Evolutionary conservation across 2,113 vertebrate genomes (phyloP).

Genomic region (Mobula birostris): DNA sequence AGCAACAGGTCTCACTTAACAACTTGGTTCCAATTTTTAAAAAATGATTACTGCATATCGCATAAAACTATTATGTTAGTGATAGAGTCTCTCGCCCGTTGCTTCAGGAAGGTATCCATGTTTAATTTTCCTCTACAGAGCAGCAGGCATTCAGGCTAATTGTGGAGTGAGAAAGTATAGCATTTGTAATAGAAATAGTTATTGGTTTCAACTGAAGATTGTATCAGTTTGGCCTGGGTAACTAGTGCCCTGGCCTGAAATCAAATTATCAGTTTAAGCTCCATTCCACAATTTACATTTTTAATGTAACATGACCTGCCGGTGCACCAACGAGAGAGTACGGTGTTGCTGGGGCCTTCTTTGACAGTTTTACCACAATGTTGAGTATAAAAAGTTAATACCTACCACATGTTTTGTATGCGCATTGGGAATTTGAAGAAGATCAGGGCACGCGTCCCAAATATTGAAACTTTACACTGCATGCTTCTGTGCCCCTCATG

Average conservation of each 20-base stretch:
- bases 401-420: too few relatives aligned
- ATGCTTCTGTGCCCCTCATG: too few relatives aligned
- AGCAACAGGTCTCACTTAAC: too few relatives aligned
- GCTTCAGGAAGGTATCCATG: not conserved
- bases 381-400: too few relatives aligned
- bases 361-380: not conserved
- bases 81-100: not conserved
- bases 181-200: not conserved
- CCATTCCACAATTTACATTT: not conserved
- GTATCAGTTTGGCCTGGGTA: not conserved
- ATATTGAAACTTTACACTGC: too few relatives aligned
- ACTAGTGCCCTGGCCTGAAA: not conserved
- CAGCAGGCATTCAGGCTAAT: not conserved
- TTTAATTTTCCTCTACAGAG: not conserved
- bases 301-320: not conserved
- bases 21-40: too few relatives aligned
- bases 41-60: too few relatives aligned
- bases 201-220: not conserved
- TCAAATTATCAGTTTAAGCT: not conserved
- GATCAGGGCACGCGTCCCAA: too few relatives aligned
- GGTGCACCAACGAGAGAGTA: not conserved
- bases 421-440: too few relatives aligned
- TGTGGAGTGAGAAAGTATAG: not conserved
- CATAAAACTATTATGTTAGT: too few relatives aligned
- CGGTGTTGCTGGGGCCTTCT: not conserved